phyloP scores from a whole-genome alignment of 2,113 vertebrate species.

The Sylvietta virens region DNA sequence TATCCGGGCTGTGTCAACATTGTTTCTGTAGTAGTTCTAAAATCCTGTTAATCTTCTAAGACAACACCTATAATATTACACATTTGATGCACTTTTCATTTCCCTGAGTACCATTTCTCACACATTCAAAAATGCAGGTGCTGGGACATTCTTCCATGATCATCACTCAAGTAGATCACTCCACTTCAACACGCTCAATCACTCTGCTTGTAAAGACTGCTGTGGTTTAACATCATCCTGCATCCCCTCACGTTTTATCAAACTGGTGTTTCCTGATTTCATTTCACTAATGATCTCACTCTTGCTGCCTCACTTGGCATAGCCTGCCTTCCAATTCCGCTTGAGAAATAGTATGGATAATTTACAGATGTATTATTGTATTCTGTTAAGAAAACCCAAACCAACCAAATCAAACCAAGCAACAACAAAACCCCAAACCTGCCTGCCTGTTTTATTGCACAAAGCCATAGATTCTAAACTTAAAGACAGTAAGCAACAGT shows the following conservation, averaged over 20 bases:
- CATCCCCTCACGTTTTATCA: neutral
- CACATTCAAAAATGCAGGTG: conserved; percentile 17
- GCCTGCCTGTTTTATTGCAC: neutral
- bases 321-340: neutral
- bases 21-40: neutral
- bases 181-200: neutral
- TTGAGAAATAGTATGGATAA: neutral
- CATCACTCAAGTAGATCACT: neutral
- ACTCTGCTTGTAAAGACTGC: neutral
- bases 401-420: neutral
- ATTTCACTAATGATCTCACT: neutral
- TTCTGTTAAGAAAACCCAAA: neutral
- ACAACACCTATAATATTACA: neutral
- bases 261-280: neutral
- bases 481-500: neutral
- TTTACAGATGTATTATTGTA: neutral
- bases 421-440: neutral
- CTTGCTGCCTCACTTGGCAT: neutral
- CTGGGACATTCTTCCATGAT: neutral
- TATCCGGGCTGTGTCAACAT: neutral
- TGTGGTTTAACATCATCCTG: neutral
- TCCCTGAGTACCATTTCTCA: neutral
- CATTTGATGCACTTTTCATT: neutral
- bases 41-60: neutral
- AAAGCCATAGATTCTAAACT: neutral